These are phyloP conservation scores for Thamnaconus septentrionalis DNA, from an alignment of 2,113 vertebrate genomes.

Conservation along the genomic window DNA sequence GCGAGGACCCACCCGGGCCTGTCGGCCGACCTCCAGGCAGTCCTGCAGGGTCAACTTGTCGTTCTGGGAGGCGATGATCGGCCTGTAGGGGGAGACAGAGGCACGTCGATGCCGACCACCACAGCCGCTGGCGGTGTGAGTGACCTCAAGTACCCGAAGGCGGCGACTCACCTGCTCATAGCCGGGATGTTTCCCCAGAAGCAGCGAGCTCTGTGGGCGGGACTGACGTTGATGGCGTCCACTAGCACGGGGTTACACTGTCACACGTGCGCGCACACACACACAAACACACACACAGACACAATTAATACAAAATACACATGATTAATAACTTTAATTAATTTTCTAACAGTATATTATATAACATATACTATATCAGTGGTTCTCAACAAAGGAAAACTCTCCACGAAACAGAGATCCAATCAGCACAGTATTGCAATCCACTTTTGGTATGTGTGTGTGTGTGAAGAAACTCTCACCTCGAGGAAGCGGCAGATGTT, in stretches of 20 bases:
- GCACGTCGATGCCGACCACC: neutral
- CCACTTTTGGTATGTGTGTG: too few relatives aligned
- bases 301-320: too few relatives aligned
- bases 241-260: constrained; percentile 96
- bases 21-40: constrained; percentile 82
- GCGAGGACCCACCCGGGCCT: constrained; percentile 78
- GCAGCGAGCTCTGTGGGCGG: constrained; percentile 87
- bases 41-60: constrained; percentile 86
- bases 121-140: neutral
- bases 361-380: too few relatives aligned
- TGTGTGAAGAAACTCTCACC: constrained; percentile 64
- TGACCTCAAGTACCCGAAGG: neutral
- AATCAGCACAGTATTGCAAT: too few relatives aligned
- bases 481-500: constrained; percentile 94
- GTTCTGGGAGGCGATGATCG: constrained; percentile 79
- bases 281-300: too few relatives aligned
- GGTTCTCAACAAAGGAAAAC: too few relatives aligned
- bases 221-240: constrained; percentile 88
- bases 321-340: too few relatives aligned
- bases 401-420: too few relatives aligned
- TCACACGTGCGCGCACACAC: neutral
- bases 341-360: too few relatives aligned
- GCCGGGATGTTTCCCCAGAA: constrained; percentile 97
- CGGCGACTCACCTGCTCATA: constrained; percentile 85
- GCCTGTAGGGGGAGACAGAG: constrained; percentile 63